phyloP scores from a whole-genome alignment of 2,113 vertebrate genomes.

The Centropus unirufus region DNA sequence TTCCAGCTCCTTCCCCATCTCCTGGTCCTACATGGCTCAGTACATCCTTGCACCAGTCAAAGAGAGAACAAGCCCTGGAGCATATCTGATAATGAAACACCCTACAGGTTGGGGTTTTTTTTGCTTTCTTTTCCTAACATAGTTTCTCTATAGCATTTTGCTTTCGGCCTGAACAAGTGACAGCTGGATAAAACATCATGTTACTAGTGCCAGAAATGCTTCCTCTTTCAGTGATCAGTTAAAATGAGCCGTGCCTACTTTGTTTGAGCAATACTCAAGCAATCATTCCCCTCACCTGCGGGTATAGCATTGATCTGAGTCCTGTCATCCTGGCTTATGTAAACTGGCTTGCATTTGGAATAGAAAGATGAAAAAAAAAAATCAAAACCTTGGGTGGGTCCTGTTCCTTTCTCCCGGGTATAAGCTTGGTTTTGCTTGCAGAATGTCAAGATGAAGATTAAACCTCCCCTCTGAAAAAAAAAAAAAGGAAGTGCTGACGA shows the following conservation, averaged over 20 bases:
- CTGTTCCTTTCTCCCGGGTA: background rate
- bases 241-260: rapidly evolving
- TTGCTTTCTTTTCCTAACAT: rapidly evolving
- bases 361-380: background rate
- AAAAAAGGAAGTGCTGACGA: background rate
- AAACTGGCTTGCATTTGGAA: background rate
- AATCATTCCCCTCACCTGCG: rapidly evolving
- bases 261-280: background rate
- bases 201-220: background rate
- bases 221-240: background rate
- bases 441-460: background rate
- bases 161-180: background rate
- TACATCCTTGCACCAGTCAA: background rate
- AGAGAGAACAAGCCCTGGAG: background rate
- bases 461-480: background rate
- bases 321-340: background rate
- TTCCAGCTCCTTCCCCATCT: background rate
- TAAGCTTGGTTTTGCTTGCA: background rate
- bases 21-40: background rate
- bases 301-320: background rate
- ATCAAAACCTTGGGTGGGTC: background rate
- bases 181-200: background rate
- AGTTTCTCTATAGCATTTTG: background rate
- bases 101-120: background rate
- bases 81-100: background rate